Conservation (phyloP, 2,113 vertebrate species). For the Psilopsiagon aurifrons region DNA sequence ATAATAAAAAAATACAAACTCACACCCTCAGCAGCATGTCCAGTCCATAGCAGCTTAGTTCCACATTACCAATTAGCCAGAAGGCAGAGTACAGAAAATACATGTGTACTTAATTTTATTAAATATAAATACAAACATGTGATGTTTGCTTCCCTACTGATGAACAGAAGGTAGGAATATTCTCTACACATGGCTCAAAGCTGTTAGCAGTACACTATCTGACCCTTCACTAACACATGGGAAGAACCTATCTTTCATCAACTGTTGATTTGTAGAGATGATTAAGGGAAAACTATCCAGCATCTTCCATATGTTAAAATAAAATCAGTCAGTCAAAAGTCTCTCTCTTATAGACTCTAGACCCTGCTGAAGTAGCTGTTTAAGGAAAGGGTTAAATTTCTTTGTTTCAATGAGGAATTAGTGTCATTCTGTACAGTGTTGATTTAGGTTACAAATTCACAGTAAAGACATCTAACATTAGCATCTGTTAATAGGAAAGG, state of each 20-base stretch:
- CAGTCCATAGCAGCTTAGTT: background rate
- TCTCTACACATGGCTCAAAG: background rate
- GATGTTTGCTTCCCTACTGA: background rate
- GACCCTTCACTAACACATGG: background rate
- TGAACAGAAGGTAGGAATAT: background rate
- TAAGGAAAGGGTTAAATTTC: background rate
- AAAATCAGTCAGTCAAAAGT: background rate
- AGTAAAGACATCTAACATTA: background rate
- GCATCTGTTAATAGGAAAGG: background rate
- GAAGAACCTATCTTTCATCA: background rate
- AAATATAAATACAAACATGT: background rate
- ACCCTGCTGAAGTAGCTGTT: background rate
- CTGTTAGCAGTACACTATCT: background rate
- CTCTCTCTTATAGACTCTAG: background rate
- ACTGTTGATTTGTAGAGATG: background rate
- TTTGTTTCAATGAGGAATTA: background rate
- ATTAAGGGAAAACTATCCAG: background rate
- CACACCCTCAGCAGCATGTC: background rate
- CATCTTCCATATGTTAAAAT: background rate
- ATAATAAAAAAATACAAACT: background rate
- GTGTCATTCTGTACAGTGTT: background rate
- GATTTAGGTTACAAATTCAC: background rate
- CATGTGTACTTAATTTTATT: background rate
- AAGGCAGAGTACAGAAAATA: background rate
- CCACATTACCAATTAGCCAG: background rate